Evolutionary conservation across 35 echinoderm and acorn worm genomes (phyloP), one percentile per base, ranked within the genome.

Genomic region (Holothuria glaberrima): DNA sequence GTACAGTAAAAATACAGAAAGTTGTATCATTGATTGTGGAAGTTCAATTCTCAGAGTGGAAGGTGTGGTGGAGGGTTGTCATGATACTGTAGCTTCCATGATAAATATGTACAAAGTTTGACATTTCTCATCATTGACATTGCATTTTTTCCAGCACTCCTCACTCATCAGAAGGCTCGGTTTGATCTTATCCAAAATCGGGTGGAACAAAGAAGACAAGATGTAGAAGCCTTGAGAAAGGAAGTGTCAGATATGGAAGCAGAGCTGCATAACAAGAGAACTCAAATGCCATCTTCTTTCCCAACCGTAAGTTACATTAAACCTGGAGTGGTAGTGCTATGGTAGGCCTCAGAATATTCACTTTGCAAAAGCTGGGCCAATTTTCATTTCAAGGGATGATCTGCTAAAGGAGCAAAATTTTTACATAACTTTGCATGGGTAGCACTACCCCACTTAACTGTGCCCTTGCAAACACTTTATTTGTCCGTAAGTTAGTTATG

Each of bases 161-260:
- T 75, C 16, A 21, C 30, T 41, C 71, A 75, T 21, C 71, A 75
- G 31, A 75, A 75, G 44, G 33, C 71, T 38, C 71, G 71, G 0
- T 75, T 75, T 75, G 71, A 38, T 34, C 71, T 75, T 7, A 75
- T 75, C 16, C 17, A 75, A 75, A 75, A 38, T 19, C 71, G 71
- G 32, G 71, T 75, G 71, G 71, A 75, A 41, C 31, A 75, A 75
- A 75, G 33, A 3, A 75, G 22, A 18, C 10, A 44, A 9, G 44
- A 75, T 7, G 44, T 41, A 12, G 71, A 75, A 13, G 0, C 71
- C 44, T n/a, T 75, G 71, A 12, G 71, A 21, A 75, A 75, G 20
- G 71, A 75, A 41, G 71, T 75, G 32, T 32, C 71, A 41, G 34
- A 44, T 41, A 75, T 75, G 71, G 71, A 75, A 29, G 44, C 16